Conservation (phyloP, 2,888 invertebrate species). For the Phengaris arion region DNA sequence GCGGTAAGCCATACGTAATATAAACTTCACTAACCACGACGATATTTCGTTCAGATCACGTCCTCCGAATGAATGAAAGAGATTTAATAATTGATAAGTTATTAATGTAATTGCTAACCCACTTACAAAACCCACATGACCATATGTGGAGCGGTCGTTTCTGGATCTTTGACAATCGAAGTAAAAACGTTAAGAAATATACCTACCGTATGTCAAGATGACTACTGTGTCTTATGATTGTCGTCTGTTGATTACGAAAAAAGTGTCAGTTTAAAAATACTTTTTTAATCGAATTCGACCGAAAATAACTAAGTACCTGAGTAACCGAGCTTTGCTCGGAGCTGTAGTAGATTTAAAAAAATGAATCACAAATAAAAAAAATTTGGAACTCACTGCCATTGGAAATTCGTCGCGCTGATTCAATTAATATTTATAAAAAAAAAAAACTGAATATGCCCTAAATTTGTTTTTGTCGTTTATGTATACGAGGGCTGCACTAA, state of each 20-base stretch:
- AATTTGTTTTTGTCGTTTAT: too few species aligned
- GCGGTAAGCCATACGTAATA: slow-evolving; percentile 32
- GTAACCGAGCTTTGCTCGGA: too few species aligned
- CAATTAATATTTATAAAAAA: too few species aligned
- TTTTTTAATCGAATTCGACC: too few species aligned
- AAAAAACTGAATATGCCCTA: too few species aligned
- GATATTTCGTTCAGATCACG: slow-evolving; percentile 43
- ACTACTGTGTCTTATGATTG: neutral
- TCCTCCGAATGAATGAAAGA: slow-evolving; percentile 41
- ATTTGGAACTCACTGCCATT: too few species aligned
- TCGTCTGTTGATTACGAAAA: neutral
- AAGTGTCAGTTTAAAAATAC: neutral
- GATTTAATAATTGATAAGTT: slow-evolving; percentile 45
- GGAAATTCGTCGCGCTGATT: too few species aligned
- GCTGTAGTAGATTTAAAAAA: too few species aligned
- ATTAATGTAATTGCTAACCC: slow-evolving; percentile 45
- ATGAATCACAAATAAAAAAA: too few species aligned
- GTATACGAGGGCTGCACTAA: too few species aligned
- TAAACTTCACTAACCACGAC: slow-evolving; percentile 38
- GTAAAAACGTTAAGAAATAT: slow-evolving; percentile 5
- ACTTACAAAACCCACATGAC: slow-evolving; percentile 35
- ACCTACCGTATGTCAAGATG: neutral
- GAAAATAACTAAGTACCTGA: too few species aligned
- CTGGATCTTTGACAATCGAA: slow-evolving; percentile 26
- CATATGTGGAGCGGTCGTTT: slow-evolving; percentile 30